phyloP scores from a whole-genome alignment of 2,113 vertebrate species.

The Platysternon megacephalum region DNA sequence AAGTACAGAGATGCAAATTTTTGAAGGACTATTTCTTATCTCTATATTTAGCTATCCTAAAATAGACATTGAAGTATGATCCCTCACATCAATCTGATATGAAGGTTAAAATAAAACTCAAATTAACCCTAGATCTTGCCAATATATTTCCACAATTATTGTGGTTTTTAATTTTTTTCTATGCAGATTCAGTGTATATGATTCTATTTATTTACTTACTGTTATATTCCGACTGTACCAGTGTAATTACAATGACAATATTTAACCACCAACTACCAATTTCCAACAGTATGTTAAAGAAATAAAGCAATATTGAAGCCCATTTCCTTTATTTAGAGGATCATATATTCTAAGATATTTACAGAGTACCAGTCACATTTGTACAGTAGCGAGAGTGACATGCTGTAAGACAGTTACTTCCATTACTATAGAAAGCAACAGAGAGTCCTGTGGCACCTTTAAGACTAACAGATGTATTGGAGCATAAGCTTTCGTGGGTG shows the following conservation, averaged over 20 bases:
- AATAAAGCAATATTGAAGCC: neutral
- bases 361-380: neutral
- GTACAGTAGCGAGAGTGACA: neutral
- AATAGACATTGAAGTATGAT: conserved; percentile 27
- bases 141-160: neutral
- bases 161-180: neutral
- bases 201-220: neutral
- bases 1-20: conserved; percentile 51
- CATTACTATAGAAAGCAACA: neutral
- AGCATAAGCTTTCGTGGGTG: no score
- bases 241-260: neutral
- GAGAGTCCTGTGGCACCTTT: no score
- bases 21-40: conserved; percentile 31
- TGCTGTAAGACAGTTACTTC: neutral
- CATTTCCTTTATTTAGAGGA: neutral
- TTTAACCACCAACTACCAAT: neutral
- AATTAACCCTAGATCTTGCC: neutral
- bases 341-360: neutral
- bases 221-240: neutral
- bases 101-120: neutral
- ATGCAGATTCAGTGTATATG: neutral
- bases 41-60: conserved; percentile 52
- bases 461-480: no score
- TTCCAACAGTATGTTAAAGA: neutral
- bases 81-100: neutral